Evolutionary conservation across 2,888 invertebrate species (phyloP), one percentile per base, ranked within the genome.

Genomic region (Nomada hirtipes): DNA sequence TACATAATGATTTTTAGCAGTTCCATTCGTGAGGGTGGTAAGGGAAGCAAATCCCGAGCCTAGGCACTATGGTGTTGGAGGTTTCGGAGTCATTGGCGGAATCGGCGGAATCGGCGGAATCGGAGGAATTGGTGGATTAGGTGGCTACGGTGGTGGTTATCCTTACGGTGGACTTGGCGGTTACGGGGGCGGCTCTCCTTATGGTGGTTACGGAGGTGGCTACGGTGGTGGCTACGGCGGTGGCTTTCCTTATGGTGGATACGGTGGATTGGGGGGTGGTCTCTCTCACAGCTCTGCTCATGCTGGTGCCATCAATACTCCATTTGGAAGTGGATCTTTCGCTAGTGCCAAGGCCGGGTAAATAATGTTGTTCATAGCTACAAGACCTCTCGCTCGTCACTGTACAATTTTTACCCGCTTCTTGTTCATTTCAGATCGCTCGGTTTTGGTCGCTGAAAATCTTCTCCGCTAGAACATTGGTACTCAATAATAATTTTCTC

Each of bases 251-350:
- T 18, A 44, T 44, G 69, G 60, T 18, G 76, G 87, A 13, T 61
- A 68, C 9, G 79, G 85, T 20, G 83, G 84, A 4, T 65, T 76
- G 4, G 72, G 81, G 9, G 73, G 79, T 55, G 53, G 70, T 0
- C 65, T 71, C 9, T 59, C 86, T 0, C 83, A 83, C 3, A 83
- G 87, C 29, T 80, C 75, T 0, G 86, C 89, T 1, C 77, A 78
- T 9, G 79, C 90, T n/a, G 90, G 84, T 0, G 26, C 90, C n/a
- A 76, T 89, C 29, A 87, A 69, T 72, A 83, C 88, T 1, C 90
- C 90, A 0, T 89, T 87, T 23, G 90, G 90, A 26, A 75, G 85
- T 44, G 89, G 80, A 7, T 77, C 89, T 2, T 91, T 84, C 61
- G 81, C 90, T 9, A 75, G 20, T 26, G 76, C 90, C 0, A 86